Conservation (phyloP, 1,140 invertebrate species). For the Ceratina japonica region DNA sequence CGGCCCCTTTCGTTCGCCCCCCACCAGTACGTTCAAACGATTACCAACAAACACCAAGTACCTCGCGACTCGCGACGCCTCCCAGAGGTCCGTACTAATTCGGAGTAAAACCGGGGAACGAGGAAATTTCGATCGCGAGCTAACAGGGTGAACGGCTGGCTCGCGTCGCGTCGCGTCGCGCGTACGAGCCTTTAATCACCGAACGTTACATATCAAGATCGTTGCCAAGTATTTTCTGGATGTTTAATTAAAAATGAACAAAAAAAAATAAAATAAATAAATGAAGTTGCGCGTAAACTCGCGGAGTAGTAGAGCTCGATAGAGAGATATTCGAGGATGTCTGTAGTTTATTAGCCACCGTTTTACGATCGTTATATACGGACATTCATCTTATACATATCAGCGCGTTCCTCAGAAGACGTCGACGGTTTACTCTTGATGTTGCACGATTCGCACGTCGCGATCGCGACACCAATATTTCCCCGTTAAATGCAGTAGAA, state of each 20-base stretch:
- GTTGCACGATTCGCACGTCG: slow-evolving; percentile 20
- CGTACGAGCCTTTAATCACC: slow-evolving; percentile 60
- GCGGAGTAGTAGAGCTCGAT: slow-evolving; percentile 56
- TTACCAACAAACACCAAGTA: no score
- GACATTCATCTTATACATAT: slow-evolving; percentile 63
- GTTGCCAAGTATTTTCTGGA: slow-evolving; percentile 71
- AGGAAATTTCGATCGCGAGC: slow-evolving; percentile 6
- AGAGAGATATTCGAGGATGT: slow-evolving; percentile 61
- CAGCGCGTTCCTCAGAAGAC: slow-evolving; percentile 55
- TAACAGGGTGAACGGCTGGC: slow-evolving; percentile 24
- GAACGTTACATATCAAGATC: slow-evolving; percentile 75
- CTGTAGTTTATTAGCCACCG: slow-evolving; percentile 39
- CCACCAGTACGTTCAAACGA: no score
- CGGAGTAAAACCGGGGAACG: not conserved
- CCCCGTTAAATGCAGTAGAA: not conserved
- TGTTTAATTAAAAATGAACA: slow-evolving; percentile 21
- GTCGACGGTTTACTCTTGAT: slow-evolving; percentile 27
- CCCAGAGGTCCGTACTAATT: no score
- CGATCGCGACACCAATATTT: not conserved
- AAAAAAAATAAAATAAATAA: not conserved
- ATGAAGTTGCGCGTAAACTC: slow-evolving; percentile 48
- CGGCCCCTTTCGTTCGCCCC: not conserved
- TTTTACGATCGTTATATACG: slow-evolving; percentile 35
- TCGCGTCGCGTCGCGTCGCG: slow-evolving; percentile 1
- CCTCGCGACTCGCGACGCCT: no score